A percentile compares a stretch with the other conserved stretches of the same genome.
phyloP scores from a whole-genome alignment of 2,888 invertebrate species.

The Terebella lapidaria region DNA sequence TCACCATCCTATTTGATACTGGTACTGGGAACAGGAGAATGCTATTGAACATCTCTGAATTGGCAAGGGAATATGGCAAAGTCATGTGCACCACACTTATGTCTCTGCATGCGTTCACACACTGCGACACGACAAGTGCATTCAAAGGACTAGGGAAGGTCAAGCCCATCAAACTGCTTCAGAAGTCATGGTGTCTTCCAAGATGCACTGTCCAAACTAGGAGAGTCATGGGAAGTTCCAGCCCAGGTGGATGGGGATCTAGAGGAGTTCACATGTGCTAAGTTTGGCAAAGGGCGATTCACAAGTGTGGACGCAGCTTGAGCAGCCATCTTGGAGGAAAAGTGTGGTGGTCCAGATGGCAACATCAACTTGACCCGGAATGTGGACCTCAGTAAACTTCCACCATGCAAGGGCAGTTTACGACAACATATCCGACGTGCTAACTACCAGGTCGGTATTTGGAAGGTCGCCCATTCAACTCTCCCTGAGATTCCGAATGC shows the following conservation, averaged over 20 bases:
- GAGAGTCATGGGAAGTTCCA: background rate
- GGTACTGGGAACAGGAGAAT: constrained; percentile 1
- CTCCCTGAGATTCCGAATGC: too few species aligned
- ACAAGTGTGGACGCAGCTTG: background rate
- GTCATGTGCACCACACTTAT: background rate
- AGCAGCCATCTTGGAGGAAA: background rate
- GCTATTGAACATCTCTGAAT: background rate
- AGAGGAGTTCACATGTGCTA: background rate
- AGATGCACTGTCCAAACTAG: background rate
- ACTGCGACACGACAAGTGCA: background rate
- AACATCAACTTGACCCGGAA: background rate
- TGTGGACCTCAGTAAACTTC: background rate
- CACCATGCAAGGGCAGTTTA: too few species aligned
- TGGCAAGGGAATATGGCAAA: background rate
- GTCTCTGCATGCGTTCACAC: background rate
- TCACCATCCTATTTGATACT: background rate
- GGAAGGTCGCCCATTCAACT: too few species aligned
- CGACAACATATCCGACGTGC: too few species aligned
- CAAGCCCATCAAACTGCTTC: background rate
- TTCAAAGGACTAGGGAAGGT: background rate
- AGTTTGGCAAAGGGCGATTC: background rate
- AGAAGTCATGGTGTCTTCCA: background rate
- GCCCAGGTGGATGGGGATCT: background rate
- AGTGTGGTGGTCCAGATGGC: background rate
- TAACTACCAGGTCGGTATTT: too few species aligned